Percentiles rank a stretch among this genome's conserved stretches.
phyloP scores from a whole-genome alignment of 2,797 vertebrate species.

The Cynopterus sphinx region DNA sequence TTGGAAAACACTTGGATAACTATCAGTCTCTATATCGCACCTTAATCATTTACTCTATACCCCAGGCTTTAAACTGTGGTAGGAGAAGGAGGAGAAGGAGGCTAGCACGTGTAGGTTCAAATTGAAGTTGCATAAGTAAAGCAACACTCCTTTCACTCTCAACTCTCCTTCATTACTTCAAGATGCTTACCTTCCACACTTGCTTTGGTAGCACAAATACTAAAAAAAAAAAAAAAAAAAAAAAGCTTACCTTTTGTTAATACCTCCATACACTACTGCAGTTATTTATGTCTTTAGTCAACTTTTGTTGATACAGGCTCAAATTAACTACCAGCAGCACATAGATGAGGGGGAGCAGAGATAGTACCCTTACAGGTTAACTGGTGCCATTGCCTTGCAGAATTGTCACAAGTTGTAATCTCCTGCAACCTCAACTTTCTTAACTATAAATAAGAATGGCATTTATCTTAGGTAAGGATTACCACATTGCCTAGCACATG shows the following conservation, averaged over 20 bases:
- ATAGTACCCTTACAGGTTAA: not conserved
- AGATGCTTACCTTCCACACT: not conserved
- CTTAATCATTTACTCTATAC: not conserved
- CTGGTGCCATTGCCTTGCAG: not conserved
- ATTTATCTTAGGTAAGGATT: not conserved
- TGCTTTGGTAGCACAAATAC: too few relatives aligned
- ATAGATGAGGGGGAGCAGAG: not conserved
- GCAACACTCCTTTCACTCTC: not conserved
- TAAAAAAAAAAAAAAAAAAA: too few relatives aligned
- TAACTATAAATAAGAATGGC: not conserved
- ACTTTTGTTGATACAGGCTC: not conserved
- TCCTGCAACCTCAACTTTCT: conserved; percentile 9
- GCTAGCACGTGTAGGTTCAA: not conserved
- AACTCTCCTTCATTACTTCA: not conserved
- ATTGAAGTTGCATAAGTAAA: not conserved
- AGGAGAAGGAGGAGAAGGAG: not conserved
- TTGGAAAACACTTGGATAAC: not conserved
- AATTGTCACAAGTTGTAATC: not conserved
- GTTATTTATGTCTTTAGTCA: not conserved
- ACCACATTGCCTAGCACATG: not conserved
- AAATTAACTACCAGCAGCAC: not conserved
- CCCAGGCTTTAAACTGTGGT: not conserved
- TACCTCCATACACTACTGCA: not conserved
- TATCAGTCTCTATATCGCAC: not conserved
- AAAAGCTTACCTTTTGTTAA: not conserved